Evolutionary conservation across 2,113 vertebrate species (phyloP).

Genomic region (Camelus bactrianus): DNA sequence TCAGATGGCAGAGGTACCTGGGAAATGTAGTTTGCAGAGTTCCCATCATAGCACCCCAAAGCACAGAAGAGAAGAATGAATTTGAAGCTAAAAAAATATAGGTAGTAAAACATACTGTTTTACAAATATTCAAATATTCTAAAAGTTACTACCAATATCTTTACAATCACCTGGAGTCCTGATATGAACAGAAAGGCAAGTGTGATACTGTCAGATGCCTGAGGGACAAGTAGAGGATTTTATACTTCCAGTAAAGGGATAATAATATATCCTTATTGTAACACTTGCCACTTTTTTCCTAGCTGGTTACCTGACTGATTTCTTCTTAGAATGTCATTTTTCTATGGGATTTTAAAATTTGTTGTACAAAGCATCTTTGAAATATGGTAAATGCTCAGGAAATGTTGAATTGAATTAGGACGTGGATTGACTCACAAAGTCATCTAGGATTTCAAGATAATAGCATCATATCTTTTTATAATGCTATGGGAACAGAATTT

Average conservation of each 20-base stretch:
- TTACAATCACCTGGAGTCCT: background rate
- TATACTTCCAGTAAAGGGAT: background rate
- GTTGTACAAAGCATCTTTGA: background rate
- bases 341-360: background rate
- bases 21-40: constrained; percentile 11
- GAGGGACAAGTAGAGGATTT: background rate
- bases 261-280: background rate
- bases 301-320: background rate
- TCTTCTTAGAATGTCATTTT: background rate
- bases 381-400: background rate
- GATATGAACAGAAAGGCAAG: background rate
- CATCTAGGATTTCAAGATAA: background rate
- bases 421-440: background rate
- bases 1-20: background rate
- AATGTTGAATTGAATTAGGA: background rate
- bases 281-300: background rate
- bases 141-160: background rate
- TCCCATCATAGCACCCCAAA: background rate
- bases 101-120: no score
- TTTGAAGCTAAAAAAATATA: background rate
- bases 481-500: background rate
- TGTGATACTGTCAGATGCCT: background rate
- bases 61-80: background rate
- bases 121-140: background rate
- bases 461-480: background rate